phyloP scores from a whole-genome alignment of 2,888 invertebrate species.

The Digitonthophagus gazella region DNA sequence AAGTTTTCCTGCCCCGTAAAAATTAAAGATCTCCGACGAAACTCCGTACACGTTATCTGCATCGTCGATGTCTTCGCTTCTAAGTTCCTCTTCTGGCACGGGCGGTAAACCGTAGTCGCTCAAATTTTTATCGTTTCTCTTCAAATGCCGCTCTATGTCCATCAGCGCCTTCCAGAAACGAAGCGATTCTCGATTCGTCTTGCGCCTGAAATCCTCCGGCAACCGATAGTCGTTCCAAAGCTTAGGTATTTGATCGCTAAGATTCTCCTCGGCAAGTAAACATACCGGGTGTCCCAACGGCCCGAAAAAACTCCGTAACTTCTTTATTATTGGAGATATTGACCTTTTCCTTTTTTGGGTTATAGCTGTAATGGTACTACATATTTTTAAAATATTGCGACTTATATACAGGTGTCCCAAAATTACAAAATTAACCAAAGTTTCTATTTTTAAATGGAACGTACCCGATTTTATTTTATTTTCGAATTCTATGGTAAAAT shows the following conservation, averaged over 20 bases:
- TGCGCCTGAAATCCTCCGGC: not conserved
- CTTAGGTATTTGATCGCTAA: not conserved
- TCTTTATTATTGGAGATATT: no score
- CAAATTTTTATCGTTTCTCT: not conserved
- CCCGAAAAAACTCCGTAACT: no score
- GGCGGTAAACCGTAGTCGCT: not conserved
- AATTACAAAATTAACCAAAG: no score
- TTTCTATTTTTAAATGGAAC: no score
- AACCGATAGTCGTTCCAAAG: not conserved
- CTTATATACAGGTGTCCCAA: no score
- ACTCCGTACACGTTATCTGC: not conserved
- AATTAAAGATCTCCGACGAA: no score
- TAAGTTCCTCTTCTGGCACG: conserved; percentile 7
- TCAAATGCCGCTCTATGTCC: not conserved
- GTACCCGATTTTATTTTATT: no score
- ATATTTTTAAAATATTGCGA: no score
- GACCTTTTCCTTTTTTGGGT: no score
- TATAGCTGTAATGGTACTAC: no score
- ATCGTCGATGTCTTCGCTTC: not conserved
- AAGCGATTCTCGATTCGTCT: not conserved
- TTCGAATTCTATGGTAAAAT: no score
- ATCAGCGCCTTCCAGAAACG: not conserved
- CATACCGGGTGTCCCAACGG: no score
- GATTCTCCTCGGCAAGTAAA: not conserved
- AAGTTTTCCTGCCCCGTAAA: not conserved